Conservation (phyloP, 2,888 invertebrate genomes). For the Rhagonycha fulva region DNA sequence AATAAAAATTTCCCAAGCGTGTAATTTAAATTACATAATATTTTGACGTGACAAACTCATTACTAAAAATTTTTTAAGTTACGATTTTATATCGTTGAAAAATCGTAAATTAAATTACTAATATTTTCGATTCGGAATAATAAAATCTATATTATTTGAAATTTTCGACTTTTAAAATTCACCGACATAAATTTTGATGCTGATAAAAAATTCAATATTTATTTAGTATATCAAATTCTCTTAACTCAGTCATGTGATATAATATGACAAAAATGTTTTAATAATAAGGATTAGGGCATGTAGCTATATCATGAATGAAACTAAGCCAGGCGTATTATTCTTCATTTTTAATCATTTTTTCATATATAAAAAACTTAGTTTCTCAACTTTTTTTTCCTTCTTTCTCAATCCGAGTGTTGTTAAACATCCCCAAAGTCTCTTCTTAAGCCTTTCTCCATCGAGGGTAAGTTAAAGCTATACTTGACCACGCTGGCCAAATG, state of each 20-base stretch:
- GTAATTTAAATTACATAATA: conserved; percentile 14
- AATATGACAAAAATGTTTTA: neutral
- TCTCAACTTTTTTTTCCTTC: too few relatives aligned
- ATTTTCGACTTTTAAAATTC: neutral
- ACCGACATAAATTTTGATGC: neutral
- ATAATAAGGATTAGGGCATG: neutral
- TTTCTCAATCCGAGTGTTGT: too few relatives aligned
- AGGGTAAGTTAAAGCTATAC: too few relatives aligned
- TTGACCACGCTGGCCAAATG: too few relatives aligned
- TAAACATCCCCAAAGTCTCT: too few relatives aligned
- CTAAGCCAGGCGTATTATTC: neutral
- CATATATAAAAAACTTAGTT: too few relatives aligned
- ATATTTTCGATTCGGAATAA: neutral
- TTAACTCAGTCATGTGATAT: neutral
- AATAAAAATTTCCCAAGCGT: conserved; percentile 5
- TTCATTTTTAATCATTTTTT: neutral
- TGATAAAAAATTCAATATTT: neutral
- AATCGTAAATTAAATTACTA: neutral
- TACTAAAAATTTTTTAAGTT: neutral
- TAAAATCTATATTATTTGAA: neutral
- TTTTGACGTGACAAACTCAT: conserved; percentile 2
- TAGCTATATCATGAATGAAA: neutral
- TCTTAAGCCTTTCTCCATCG: too few relatives aligned
- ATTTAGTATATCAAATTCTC: neutral
- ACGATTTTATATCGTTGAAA: neutral